Conservation (phyloP, 37 sponge, comb jelly and placozoan genomes). For the Beroe forskalii region DNA sequence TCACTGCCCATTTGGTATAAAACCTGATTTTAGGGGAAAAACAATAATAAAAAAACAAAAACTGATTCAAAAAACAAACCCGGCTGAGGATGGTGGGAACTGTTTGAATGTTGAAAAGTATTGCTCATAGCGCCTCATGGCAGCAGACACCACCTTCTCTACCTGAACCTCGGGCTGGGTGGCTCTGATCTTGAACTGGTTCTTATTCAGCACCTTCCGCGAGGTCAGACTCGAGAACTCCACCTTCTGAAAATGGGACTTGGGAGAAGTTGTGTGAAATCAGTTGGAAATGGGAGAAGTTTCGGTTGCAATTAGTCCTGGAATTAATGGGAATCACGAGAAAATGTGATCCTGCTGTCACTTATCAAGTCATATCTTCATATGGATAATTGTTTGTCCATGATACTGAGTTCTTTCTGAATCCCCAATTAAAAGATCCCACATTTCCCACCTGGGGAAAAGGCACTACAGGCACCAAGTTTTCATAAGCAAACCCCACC, state of each 20-base stretch:
- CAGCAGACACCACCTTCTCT: slow-evolving; percentile 4
- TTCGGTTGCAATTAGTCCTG: too few relatives aligned
- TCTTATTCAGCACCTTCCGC: neutral
- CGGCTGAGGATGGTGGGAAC: neutral
- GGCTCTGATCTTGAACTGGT: neutral
- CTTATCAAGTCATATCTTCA: too few relatives aligned
- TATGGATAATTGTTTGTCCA: too few relatives aligned
- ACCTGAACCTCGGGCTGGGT: neutral
- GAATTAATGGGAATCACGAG: too few relatives aligned
- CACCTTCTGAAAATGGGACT: too few relatives aligned
- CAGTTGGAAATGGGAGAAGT: too few relatives aligned
- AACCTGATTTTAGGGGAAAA: too few relatives aligned
- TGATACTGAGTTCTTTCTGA: too few relatives aligned
- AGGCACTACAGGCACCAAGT: slow-evolving; percentile 11
- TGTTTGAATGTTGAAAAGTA: slow-evolving; percentile 16
- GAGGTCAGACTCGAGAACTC: neutral
- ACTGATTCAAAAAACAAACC: neutral
- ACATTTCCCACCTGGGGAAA: slow-evolving; percentile 46
- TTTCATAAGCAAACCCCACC: neutral
- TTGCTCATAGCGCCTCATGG: neutral
- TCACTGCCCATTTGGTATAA: too few relatives aligned
- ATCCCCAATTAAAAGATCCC: too few relatives aligned
- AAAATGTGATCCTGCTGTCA: too few relatives aligned
- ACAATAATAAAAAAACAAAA: neutral
- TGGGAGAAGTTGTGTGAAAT: too few relatives aligned